phyloP scores from a whole-genome alignment of 2,797 vertebrate species.

The Eremophila alpestris region DNA sequence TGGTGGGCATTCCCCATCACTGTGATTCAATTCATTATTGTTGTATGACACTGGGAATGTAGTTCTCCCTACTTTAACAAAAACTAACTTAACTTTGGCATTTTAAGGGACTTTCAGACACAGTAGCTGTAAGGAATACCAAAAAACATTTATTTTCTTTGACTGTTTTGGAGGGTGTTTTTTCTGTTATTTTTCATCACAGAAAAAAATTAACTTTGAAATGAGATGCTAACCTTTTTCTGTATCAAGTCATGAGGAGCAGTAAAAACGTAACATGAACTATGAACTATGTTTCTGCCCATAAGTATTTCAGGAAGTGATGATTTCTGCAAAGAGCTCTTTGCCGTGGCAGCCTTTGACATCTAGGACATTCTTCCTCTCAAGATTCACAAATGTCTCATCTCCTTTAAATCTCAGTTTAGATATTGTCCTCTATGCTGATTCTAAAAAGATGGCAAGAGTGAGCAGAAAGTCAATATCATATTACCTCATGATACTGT shows the following conservation, averaged over 20 bases:
- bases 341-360: background rate
- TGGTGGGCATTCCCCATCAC: accelerated
- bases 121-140: background rate
- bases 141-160: background rate
- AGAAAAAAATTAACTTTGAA: background rate
- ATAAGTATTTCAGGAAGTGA: background rate
- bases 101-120: background rate
- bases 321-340: background rate
- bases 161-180: accelerated
- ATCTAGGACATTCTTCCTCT: background rate
- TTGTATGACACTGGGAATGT: background rate
- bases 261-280: background rate
- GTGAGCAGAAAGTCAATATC: background rate
- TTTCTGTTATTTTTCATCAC: background rate
- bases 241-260: background rate
- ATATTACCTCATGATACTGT: background rate
- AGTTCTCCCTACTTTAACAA: background rate
- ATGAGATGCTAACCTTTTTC: background rate
- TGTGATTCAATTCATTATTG: background rate
- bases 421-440: background rate
- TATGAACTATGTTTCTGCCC: background rate
- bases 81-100: background rate
- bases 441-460: background rate
- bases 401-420: background rate
- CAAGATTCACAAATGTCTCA: background rate